Base-by-base conservation (phyloP, 2,113 vertebrate genomes). In the Uria aalge region DNA sequence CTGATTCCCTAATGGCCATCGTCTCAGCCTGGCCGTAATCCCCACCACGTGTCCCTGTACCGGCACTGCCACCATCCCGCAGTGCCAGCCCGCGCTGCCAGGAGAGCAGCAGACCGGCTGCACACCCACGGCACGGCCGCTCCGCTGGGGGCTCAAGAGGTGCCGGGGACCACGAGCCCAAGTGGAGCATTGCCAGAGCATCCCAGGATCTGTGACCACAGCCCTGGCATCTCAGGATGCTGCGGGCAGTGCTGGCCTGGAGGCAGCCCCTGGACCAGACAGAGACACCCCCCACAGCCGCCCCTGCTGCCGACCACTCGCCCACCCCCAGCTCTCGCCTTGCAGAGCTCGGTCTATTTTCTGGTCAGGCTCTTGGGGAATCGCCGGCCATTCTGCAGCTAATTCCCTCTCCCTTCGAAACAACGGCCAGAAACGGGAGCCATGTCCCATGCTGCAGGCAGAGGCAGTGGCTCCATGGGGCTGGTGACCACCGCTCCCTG, bases 1-100 rank as follows among this genome's bases (percentile, higher is more conserved):
- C 93, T 96, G 90, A 97, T 97, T 97, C 95, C 96, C 95, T 96
- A 95, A 97, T 94, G 96, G 96, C 92, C 87, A 8, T 10, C 21
- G 3, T 76, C 95, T 92, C 79, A 57, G 88, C 78, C 59, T 63
- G 90, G 41, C 95, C 20, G 2, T 96, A 97, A 97, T 97, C 97
- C 90, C 90, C 47, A 41, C 63, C 92, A 91, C 38, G 48, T 93
- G 95, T 38, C 84, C 67, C 0, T 1, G 62, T 30, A 24, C 86
- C 52, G 4, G 36, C 64, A 6, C 64, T 19, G 29, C 48, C 94
- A 18, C 84, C 14, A 0, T 36, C 50, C 68, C 17, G 1, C 63
- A 14, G 53, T 12, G 9, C 75, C 0, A 0, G 43, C 77, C 55
- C 45, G 1, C 1, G 5, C 57, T 22, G 32, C 30, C 21, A 15